Evolutionary conservation across 2,113 vertebrate species (phyloP), one percentile per base, ranked within the genome.

Genomic region (Strix aluco): DNA sequence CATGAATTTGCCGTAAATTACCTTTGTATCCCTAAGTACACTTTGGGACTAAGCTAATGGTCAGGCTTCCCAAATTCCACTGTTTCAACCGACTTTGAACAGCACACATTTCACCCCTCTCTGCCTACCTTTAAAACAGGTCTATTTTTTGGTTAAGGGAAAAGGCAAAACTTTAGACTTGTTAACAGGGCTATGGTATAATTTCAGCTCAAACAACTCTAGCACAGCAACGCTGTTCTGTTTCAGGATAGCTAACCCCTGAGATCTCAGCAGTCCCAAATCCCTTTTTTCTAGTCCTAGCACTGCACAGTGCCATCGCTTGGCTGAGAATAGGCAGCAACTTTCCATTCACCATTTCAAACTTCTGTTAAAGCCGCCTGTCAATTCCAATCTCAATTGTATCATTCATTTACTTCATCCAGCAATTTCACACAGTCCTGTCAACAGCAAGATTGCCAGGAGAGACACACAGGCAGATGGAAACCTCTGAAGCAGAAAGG

Each of bases 401-500:
- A 17, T 29, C 70, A 26, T 19, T 69, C 44, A 2, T 57, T 57
- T 5, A 13, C 62, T 92, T 57, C 82, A 69, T 74, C 32, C 90
- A 96, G 70, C 81, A 69, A 54, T 71, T 94, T n/a, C 92, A 59
- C 86, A 44, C 25, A 29, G 66, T 69, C 66, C 86, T 91, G 86
- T 32, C 94, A 92, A 47, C 61, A 71, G 58, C 83, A 62, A 57
- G 66, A 78, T 3, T 86, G 83, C 86, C 82, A 90, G 75, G 59
- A 88, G 63, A 58, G 58, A 88, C 47, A 92, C 94, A 89, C 67
- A 93, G 89, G 94, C 82, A 96, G 69, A 62, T 2, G 75, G 94
- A 91, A 81, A 86, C 71, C 77, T 94, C 93, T 90, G 92, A 93
- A 80, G 96, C 86, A 72, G 83, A 97, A 92, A 96, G 96, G 95